Evolutionary conservation across 1,140 invertebrate species (phyloP).

Genomic region (Drosophila grimshawi): DNA sequence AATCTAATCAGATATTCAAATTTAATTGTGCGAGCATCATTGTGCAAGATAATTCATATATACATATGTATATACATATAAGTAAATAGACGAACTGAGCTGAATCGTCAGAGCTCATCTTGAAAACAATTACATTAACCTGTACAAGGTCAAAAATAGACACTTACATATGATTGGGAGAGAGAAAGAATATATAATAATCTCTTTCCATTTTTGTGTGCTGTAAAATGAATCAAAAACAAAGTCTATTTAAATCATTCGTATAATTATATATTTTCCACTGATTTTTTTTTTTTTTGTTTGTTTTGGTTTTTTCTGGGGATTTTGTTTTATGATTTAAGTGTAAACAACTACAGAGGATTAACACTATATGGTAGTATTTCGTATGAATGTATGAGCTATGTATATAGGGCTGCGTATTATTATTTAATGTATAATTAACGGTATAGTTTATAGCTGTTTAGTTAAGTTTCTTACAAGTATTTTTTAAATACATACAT

Average conservation of each 20-base stretch:
- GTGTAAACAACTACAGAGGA: constrained; percentile 80
- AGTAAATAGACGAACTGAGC: background rate
- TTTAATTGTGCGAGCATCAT: background rate
- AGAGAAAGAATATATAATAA: background rate
- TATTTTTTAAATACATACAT: constrained; percentile 69
- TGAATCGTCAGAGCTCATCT: background rate
- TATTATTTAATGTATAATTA: constrained; percentile 69
- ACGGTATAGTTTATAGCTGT: constrained; percentile 70
- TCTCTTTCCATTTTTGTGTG: background rate
- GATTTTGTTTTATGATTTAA: constrained; percentile 64
- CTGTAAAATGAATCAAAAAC: constrained; percentile 8
- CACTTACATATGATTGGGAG: background rate
- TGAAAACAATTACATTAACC: constrained; percentile 1
- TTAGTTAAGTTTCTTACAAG: constrained; percentile 56
- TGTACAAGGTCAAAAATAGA: constrained; percentile 1
- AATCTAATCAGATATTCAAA: too few species aligned
- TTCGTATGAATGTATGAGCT: constrained; percentile 69
- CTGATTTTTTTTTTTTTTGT: constrained; percentile 55
- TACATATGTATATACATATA: too few species aligned
- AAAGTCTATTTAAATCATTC: constrained; percentile 47
- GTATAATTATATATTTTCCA: constrained; percentile 78
- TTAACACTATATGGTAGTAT: constrained; percentile 78
- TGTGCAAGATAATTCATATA: background rate
- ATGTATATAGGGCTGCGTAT: constrained; percentile 49
- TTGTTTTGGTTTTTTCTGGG: constrained; percentile 47